Evolutionary conservation across 2,888 invertebrate species (phyloP).

Genomic region (Altica lythri): DNA sequence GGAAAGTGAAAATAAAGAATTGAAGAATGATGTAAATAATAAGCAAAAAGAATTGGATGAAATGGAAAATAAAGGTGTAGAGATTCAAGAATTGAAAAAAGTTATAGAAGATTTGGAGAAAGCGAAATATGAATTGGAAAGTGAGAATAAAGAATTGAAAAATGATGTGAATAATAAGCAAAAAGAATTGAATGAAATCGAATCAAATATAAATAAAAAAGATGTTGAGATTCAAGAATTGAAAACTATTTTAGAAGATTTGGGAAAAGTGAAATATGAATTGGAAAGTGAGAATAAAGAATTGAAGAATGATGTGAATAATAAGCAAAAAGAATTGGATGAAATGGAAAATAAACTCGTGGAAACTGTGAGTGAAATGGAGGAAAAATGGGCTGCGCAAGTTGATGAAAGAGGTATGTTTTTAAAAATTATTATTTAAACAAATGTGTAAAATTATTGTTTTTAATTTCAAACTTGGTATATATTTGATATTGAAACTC

Average conservation of each 20-base stretch:
- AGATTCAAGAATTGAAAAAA: conserved; percentile 27
- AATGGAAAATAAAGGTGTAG: conserved; percentile 46
- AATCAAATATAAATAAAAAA: no score
- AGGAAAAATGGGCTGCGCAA: conserved; percentile 56
- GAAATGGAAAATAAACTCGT: conserved; percentile 48
- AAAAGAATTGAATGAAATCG: conserved; percentile 28
- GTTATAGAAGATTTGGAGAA: conserved; percentile 27
- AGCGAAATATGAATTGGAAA: conserved; percentile 29
- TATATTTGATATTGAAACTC: no score
- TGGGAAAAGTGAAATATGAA: conserved; percentile 20
- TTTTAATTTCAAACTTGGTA: background rate
- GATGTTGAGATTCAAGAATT: conserved; percentile 25
- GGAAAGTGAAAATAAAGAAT: conserved; percentile 30
- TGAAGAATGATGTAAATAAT: conserved; percentile 30
- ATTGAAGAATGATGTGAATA: conserved; percentile 29
- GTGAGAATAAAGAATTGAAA: conserved; percentile 30
- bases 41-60: conserved; percentile 38
- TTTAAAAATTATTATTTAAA: conserved; percentile 14
- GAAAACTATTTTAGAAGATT: conserved; percentile 27
- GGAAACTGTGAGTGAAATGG: conserved; percentile 33
- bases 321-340: conserved; percentile 34
- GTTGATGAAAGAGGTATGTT: conserved; percentile 64
- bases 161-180: conserved; percentile 31
- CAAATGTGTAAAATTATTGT: no score
- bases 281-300: conserved; percentile 33